Percentiles rank a stretch among this genome's conserved stretches.
Conservation (phyloP, 2,797 vertebrate species). For the Poeciliopsis infans region DNA sequence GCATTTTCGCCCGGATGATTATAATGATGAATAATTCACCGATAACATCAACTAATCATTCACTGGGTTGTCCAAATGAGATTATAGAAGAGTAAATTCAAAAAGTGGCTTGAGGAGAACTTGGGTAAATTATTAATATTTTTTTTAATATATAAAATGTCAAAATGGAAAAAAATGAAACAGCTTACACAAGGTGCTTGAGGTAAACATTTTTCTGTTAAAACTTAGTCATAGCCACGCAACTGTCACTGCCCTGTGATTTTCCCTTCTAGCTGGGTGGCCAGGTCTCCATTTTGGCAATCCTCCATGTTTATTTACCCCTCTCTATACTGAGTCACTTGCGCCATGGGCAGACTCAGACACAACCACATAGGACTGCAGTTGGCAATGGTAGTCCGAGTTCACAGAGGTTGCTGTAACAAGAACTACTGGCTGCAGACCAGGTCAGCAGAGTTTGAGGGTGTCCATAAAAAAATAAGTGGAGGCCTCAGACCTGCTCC, state of each 20-base stretch:
- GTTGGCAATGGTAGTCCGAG: not conserved
- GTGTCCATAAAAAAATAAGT: not conserved
- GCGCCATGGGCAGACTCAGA: not conserved
- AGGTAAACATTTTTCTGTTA: not conserved
- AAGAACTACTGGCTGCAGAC: not conserved
- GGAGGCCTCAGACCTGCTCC: not conserved
- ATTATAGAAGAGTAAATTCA: slow-evolving; percentile 36
- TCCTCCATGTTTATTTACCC: slow-evolving; percentile 6
- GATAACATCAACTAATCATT: slow-evolving; percentile 44
- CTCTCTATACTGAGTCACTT: slow-evolving; percentile 6
- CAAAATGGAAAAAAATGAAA: not conserved
- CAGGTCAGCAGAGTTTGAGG: not conserved
- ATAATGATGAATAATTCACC: slow-evolving; percentile 44
- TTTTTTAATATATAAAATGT: slow-evolving; percentile 12
- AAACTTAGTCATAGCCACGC: not conserved
- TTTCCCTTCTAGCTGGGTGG: slow-evolving; percentile 2
- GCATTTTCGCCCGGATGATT: slow-evolving; percentile 44
- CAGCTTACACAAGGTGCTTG: slow-evolving; percentile 3
- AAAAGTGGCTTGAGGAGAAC: slow-evolving; percentile 20
- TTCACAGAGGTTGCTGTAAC: not conserved
- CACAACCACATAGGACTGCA: not conserved
- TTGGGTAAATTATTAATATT: slow-evolving; percentile 18
- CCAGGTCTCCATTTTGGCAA: slow-evolving; percentile 9
- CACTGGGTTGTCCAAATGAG: slow-evolving; percentile 27
- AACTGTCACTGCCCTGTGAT: not conserved